phyloP scores from a whole-genome alignment of 1,140 invertebrate species.

The Archegozetes longisetosus region DNA sequence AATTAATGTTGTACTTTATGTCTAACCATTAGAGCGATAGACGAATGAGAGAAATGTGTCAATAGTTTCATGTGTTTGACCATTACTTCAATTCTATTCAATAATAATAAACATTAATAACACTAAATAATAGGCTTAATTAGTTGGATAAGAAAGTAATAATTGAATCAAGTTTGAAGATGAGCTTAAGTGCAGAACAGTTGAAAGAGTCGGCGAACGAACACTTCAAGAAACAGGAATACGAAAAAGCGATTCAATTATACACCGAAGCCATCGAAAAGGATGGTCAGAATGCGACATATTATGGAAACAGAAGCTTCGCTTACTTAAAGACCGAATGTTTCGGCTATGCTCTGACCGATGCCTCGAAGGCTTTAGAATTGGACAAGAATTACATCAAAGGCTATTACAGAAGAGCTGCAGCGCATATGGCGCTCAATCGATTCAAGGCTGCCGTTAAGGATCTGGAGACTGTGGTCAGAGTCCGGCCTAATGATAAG shows the following conservation, averaged over 20 bases:
- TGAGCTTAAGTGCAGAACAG: constrained; percentile 42
- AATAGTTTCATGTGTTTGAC: too few species aligned
- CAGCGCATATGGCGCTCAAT: constrained; percentile 88
- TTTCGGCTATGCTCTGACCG: constrained; percentile 60
- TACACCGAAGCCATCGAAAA: constrained; percentile 70
- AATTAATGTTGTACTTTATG: too few species aligned
- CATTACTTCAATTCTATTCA: too few species aligned
- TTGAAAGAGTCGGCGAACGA: constrained; percentile 70
- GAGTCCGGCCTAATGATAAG: constrained; percentile 75
- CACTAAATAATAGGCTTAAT: too few species aligned
- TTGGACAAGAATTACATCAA: constrained; percentile 82
- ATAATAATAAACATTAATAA: too few species aligned
- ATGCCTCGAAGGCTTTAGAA: constrained; percentile 68
- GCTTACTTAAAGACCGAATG: constrained; percentile 69
- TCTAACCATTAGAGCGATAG: too few species aligned
- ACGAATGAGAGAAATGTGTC: too few species aligned
- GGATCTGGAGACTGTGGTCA: constrained; percentile 89
- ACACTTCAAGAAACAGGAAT: constrained; percentile 61
- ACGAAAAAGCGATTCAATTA: constrained; percentile 54
- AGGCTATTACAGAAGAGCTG: constrained; percentile 78
- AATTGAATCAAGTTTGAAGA: too few species aligned
- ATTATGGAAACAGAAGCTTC: constrained; percentile 83
- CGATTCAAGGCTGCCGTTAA: constrained; percentile 91
- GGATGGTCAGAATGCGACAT: constrained; percentile 69
- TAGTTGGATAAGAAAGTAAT: too few species aligned